Base-by-base conservation (phyloP, 2,113 vertebrate species). In the Ploceus nigricollis region DNA sequence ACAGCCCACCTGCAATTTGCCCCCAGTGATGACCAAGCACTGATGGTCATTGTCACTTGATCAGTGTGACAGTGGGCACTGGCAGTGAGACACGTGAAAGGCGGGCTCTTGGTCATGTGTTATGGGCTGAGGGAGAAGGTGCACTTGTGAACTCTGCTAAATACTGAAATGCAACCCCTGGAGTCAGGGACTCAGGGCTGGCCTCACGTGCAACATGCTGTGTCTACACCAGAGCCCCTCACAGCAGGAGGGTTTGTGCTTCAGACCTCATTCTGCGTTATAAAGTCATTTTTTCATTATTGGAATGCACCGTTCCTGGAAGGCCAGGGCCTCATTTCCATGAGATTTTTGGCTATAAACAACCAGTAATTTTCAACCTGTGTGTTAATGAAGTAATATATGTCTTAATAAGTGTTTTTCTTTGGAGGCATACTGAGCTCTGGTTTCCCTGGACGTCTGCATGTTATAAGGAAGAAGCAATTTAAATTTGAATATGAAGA, bases 191-290 rank as follows among this genome's bases (percentile, higher is more conserved):
- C 40, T 79, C 11, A 4, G 0, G 1, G 22, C 7, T 58, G 48
- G 18, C 66, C 28, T 47, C 60, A 13, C 0, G 0, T 30, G 11
- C 11, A 48, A 3, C 4, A 0, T 8, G 4, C 11, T n/a, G 9
- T 12, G 45, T 11, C 45, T 22, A 47, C 22, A 66, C 24, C 28
- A 31, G 7, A 90, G 31, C 65, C 51, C 42, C 47, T n/a, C 30
- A 3, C 0, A 8, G n/a, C 35, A 30, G 33, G 60, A 56, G 19
- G 0, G n/a, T 70, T 72, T 61, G 45, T 50, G 20, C 39, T 78
- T 82, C 50, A 64, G 21, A n/a, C 19, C 65, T 75, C 51, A 24
- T 45, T 87, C 65, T 78, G 44, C 23, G 10, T 50, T 73, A 22
- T 48, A 10, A 84, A 75, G 23, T 58, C 6, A 6, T 56, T 14